A percentile compares a stretch with the other conserved stretches of the same genome.
Evolutionary conservation across 2,113 vertebrate species (phyloP).

Genomic region (Calyptomena viridis): DNA sequence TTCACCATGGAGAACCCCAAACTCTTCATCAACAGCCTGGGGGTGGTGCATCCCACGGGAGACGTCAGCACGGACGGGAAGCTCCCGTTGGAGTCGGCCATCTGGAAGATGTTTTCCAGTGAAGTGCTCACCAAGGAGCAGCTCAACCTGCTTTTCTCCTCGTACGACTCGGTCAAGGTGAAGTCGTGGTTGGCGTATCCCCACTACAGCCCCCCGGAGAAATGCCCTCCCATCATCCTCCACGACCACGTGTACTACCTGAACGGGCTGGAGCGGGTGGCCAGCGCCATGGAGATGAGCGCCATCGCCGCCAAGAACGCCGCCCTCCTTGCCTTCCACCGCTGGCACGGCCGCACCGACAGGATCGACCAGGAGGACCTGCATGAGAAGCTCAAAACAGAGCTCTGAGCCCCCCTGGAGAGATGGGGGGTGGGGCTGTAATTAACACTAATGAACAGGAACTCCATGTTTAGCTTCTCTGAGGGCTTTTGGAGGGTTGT

Average conservation of each 20-base stretch:
- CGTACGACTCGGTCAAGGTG: conserved; percentile 75
- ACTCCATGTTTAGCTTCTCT: neutral
- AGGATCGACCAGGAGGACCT: conserved; percentile 88
- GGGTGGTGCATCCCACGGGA: conserved; percentile 70
- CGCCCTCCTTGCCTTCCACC: conserved; percentile 87
- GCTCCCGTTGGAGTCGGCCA: neutral
- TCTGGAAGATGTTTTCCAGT: conserved; percentile 89
- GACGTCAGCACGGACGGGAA: neutral
- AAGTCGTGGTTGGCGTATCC: conserved; percentile 88
- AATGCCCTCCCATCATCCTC: conserved; percentile 82
- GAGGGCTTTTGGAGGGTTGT: accelerated
- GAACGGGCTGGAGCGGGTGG: conserved; percentile 84
- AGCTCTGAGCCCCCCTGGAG: conserved; percentile 71
- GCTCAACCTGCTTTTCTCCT: conserved; percentile 80
- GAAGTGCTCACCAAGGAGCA: conserved; percentile 77
- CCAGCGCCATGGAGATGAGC: conserved; percentile 93
- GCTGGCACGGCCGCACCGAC: conserved; percentile 75
- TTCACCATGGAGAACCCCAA: conserved; percentile 80
- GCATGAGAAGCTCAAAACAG: conserved; percentile 83
- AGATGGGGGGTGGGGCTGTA: neutral
- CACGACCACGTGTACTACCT: conserved; percentile 88
- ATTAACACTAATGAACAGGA: neutral
- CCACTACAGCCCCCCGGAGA: conserved; percentile 75
- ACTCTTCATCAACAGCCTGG: conserved; percentile 78
- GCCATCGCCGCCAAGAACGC: conserved; percentile 85